Base-by-base conservation (phyloP, 2,113 vertebrate species). In the Arvicanthis niloticus region DNA sequence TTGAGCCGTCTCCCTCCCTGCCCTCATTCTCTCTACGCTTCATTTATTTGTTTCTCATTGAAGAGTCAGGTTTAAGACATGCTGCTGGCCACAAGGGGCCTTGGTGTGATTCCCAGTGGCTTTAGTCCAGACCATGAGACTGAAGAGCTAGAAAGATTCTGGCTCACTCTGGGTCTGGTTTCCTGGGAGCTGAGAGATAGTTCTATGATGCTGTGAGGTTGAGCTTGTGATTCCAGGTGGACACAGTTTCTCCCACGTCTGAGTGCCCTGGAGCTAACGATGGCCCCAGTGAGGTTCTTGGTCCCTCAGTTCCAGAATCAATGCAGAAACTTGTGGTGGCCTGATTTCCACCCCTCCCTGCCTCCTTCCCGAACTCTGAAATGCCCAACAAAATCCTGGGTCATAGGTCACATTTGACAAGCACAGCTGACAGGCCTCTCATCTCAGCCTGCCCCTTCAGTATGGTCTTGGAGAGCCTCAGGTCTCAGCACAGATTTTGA, bases 211-310 rank as follows among this genome's bases (percentile, higher is more conserved):
- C 7, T 31, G 4, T 21, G 5, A 5, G 4, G 51, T 1, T 29
- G 86, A 29, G 22, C 0, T 0, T 0, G 22, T 56, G 37, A 42
- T 19, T 40, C 51, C 31, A 1, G 12, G 17, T 0, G 10, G 10
- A 22, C 0, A 1, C 12, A 2, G 29, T 1, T 1, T 11, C 19
- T 11, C 45, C 5, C 67, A 13, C 12, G 3, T 22, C n/a, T 3
- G 13, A 11, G 60, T 22, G n/a, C 15, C 42, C 21, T 19, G 3
- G 24, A 72, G 3, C 21, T 2, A 6, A 11, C 2, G 7, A 4
- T 16, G 9, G 29, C 26, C 58, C 15, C 29, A 72, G 65, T 24
- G 56, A 42, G 45, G 15, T 37, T 73, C 65, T n/a, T 56, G 17
- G 56, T 7, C 62, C 10, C 3, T 1, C 8, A 15, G 26, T 24